phyloP scores from a whole-genome alignment of 1,140 invertebrate genomes.

The Prorops nasuta region DNA sequence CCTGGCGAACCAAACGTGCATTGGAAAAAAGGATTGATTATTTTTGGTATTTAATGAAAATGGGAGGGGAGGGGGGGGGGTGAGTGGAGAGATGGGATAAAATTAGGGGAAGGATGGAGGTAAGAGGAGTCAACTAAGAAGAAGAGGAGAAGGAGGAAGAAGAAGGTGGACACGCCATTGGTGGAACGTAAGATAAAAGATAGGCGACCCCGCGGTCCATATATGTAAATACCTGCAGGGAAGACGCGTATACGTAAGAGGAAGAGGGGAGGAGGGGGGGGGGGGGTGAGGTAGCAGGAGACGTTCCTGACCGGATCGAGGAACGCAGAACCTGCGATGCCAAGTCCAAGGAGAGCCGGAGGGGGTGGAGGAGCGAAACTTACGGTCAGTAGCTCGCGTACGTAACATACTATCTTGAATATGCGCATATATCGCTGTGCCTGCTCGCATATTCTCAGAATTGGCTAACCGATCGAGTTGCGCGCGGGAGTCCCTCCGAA shows the following conservation, averaged over 20 bases:
- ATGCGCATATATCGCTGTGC: conserved; percentile 52
- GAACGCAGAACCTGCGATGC: neutral
- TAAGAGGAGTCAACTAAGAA: neutral
- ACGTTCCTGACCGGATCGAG: conserved; percentile 4
- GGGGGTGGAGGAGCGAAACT: conserved; percentile 29
- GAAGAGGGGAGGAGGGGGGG: neutral
- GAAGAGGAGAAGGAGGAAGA: neutral
- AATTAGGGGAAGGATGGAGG: neutral
- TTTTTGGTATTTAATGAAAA: too few relatives aligned
- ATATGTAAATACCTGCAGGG: conserved; percentile 54
- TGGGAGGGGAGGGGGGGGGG: too few relatives aligned
- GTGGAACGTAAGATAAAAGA: conserved; percentile 43
- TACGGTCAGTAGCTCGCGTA: conserved; percentile 49
- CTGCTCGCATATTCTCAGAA: conserved; percentile 49
- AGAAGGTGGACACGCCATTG: conserved; percentile 39
- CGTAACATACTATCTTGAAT: conserved; percentile 58
- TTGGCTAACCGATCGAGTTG: conserved; percentile 46
- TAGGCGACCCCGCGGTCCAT: conserved; percentile 41
- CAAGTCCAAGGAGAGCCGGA: conserved; percentile 9
- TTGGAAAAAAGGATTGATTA: too few relatives aligned
- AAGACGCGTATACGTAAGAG: conserved; percentile 36
- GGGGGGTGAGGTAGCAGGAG: conserved; percentile 8
- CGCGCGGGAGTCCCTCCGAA: conserved; percentile 48
- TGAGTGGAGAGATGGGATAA: neutral
- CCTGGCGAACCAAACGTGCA: too few relatives aligned